phyloP scores from a whole-genome alignment of 2,888 invertebrate genomes.

The Dryobota labecula region DNA sequence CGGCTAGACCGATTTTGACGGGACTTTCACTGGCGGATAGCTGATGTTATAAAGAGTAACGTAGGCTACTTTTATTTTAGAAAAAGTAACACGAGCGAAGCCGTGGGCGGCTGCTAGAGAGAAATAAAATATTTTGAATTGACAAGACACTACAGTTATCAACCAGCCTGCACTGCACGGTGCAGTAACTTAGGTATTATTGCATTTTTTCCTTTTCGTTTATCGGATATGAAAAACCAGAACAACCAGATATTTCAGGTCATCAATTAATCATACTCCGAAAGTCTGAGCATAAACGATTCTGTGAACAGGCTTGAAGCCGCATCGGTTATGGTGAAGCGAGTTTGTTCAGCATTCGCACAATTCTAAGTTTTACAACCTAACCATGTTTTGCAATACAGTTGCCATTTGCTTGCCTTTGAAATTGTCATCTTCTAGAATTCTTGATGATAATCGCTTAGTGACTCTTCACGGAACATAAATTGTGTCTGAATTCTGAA shows the following conservation, averaged over 20 bases:
- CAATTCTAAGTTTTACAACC: slow-evolving; percentile 8
- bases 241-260: slow-evolving; percentile 22
- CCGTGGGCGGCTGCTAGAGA: too few species aligned
- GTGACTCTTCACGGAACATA: not conserved
- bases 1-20: too few species aligned
- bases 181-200: not conserved
- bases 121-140: not conserved
- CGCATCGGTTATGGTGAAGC: not conserved
- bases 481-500: not conserved
- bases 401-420: not conserved
- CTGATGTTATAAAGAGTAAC: too few species aligned
- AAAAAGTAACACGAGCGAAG: too few species aligned
- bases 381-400: not conserved
- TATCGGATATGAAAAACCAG: slow-evolving; percentile 24
- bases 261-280: slow-evolving; percentile 23
- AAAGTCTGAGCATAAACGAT: slow-evolving; percentile 27
- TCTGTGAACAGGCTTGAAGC: slow-evolving; percentile 9
- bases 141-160: not conserved
- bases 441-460: not conserved
- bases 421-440: not conserved
- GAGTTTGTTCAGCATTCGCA: slow-evolving; percentile 1
- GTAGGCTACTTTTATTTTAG: too few species aligned
- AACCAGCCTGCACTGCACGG: not conserved
- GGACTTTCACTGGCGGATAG: too few species aligned
- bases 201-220: slow-evolving; percentile 15